phyloP scores from a whole-genome alignment of 2,797 vertebrate species.

The Myripristis murdjan region DNA sequence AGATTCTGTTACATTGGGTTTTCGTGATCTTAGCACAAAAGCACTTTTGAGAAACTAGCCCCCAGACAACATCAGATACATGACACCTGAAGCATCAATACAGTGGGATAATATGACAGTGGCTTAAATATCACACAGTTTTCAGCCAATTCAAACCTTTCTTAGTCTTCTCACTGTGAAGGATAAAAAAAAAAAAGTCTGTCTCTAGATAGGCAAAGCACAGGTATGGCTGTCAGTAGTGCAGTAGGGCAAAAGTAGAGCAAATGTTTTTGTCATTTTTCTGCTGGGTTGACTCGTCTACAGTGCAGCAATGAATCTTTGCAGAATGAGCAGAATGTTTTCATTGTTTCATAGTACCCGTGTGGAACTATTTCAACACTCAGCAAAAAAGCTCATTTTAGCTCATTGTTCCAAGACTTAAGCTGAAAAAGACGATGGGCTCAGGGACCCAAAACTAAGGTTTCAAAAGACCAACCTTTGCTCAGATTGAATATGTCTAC shows the following conservation, averaged over 20 bases:
- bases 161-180: neutral
- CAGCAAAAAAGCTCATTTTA: too few species aligned
- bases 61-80: slow-evolving; percentile 16
- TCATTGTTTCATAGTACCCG: neutral
- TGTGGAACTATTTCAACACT: too few species aligned
- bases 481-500: too few species aligned
- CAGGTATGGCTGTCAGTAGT: slow-evolving; percentile 31
- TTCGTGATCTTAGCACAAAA: neutral
- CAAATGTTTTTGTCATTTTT: neutral
- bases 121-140: slow-evolving; percentile 16
- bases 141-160: neutral
- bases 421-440: too few species aligned
- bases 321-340: neutral
- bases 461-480: too few species aligned
- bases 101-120: slow-evolving; percentile 21
- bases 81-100: slow-evolving; percentile 32
- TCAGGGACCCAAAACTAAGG: too few species aligned
- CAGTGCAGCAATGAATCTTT: neutral
- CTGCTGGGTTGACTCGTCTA: neutral
- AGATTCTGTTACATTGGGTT: neutral
- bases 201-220: neutral
- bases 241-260: neutral
- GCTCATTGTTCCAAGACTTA: too few species aligned
- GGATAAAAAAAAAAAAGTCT: slow-evolving; percentile 3
- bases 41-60: slow-evolving; percentile 15